Conservation (phyloP, 1,140 invertebrate genomes). For the Metaphire vulgaris region DNA sequence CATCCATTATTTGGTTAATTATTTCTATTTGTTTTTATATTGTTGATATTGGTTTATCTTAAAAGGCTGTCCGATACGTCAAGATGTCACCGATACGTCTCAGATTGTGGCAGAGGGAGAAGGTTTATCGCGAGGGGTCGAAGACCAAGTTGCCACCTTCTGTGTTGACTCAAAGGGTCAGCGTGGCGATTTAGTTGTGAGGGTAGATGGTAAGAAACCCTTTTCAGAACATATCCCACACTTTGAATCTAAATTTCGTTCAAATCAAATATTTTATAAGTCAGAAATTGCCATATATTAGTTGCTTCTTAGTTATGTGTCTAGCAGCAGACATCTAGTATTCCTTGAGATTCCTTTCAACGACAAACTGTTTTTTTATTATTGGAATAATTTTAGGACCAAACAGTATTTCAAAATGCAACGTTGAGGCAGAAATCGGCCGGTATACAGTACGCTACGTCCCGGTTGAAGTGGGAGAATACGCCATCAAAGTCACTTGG, state of each 20-base stretch:
- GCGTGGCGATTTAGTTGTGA: slow-evolving; percentile 46
- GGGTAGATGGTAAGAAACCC: slow-evolving; percentile 44
- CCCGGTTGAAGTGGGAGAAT: slow-evolving; percentile 66
- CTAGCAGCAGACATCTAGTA: background rate
- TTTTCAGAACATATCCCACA: background rate
- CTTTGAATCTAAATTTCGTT: background rate
- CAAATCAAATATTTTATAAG: background rate
- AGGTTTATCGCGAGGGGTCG: slow-evolving; percentile 44
- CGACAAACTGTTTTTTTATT: background rate
- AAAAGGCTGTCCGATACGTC: slow-evolving; percentile 39
- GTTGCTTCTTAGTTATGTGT: background rate
- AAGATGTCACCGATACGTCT: slow-evolving; percentile 15
- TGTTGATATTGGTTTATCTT: too few species aligned
- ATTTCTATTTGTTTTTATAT: too few species aligned
- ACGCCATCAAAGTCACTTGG: slow-evolving; percentile 66
- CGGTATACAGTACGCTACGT: slow-evolving; percentile 62
- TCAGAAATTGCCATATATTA: background rate
- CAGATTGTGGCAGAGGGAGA: slow-evolving; percentile 50
- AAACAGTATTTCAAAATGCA: slow-evolving; percentile 61
- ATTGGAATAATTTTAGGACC: slow-evolving; percentile 52
- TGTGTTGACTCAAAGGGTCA: slow-evolving; percentile 51
- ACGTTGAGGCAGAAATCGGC: slow-evolving; percentile 56
- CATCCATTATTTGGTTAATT: too few species aligned
- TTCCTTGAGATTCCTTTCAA: background rate
- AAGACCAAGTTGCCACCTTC: slow-evolving; percentile 50